These are phyloP conservation scores for Cartodere bifasciata DNA, from an alignment of 2,888 invertebrate species.

Conservation along the genomic window DNA sequence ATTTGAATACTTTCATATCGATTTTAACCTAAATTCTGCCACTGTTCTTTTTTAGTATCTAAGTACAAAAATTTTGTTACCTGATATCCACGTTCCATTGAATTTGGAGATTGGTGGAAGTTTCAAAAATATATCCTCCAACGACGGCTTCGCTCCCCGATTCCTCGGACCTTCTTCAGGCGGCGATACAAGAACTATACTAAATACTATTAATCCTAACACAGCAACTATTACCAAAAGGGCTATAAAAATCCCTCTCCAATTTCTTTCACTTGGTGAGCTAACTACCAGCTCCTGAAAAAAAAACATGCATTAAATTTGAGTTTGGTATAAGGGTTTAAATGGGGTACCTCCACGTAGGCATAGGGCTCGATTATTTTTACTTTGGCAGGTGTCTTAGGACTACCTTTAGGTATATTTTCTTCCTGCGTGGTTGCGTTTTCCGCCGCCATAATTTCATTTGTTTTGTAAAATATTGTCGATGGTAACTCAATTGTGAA, in stretches of 20 bases:
- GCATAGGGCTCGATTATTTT: constrained; percentile 30
- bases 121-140: constrained; percentile 51
- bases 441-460: not conserved
- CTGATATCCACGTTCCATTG: constrained; percentile 67
- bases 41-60: too few species aligned
- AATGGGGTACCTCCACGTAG: constrained; percentile 28
- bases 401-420: too few species aligned
- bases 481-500: too few species aligned
- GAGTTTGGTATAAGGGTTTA: not conserved
- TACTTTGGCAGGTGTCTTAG: too few species aligned
- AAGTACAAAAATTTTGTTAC: constrained; percentile 33
- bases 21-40: too few species aligned
- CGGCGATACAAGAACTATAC: constrained; percentile 82
- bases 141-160: constrained; percentile 51
- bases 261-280: constrained; percentile 79
- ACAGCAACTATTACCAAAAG: constrained; percentile 82
- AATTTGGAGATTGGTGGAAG: constrained; percentile 43
- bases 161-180: constrained; percentile 56
- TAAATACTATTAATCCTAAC: constrained; percentile 78
- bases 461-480: too few species aligned
- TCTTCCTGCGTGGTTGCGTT: constrained; percentile 4
- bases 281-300: constrained; percentile 78
- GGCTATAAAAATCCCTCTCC: constrained; percentile 89
- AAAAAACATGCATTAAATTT: constrained; percentile 3
- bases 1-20: too few species aligned